phyloP scores from a whole-genome alignment of 2,113 vertebrate genomes.

The Eulacestoma nigropectus region DNA sequence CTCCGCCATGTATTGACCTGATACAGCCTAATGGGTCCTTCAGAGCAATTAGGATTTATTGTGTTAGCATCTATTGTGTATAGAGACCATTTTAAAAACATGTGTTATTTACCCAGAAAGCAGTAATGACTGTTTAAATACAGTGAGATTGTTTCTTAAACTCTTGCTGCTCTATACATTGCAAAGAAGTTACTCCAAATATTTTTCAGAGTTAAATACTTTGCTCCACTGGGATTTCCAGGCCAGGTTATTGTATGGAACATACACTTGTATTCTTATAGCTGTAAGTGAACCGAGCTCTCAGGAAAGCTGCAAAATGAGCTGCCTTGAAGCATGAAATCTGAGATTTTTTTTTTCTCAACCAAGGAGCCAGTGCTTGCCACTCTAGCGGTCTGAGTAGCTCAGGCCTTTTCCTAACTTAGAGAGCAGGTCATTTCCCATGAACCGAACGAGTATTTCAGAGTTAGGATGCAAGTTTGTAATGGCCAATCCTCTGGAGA shows the following conservation, averaged over 20 bases:
- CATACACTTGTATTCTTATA: neutral
- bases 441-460: accelerated
- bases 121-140: constrained; percentile 63
- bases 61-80: constrained; percentile 49
- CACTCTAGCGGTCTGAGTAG: neutral
- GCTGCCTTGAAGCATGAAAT: neutral
- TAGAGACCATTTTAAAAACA: constrained; percentile 52
- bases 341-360: neutral
- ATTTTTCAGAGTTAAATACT: constrained; percentile 13
- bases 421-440: neutral
- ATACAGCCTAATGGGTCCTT: constrained; percentile 67
- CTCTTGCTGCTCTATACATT: neutral
- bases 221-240: neutral
- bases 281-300: neutral
- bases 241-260: neutral
- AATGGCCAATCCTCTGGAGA: neutral
- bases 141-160: constrained; percentile 14
- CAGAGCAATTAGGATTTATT: constrained; percentile 69
- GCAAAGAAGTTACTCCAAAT: neutral
- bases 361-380: neutral
- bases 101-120: constrained; percentile 64
- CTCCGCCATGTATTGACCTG: constrained; percentile 25
- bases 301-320: constrained; percentile 13
- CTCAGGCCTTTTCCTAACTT: neutral
- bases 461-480: neutral